These are phyloP conservation scores for Bujurquina vittata DNA, from an alignment of 2,113 vertebrate genomes.

Conservation along the genomic window DNA sequence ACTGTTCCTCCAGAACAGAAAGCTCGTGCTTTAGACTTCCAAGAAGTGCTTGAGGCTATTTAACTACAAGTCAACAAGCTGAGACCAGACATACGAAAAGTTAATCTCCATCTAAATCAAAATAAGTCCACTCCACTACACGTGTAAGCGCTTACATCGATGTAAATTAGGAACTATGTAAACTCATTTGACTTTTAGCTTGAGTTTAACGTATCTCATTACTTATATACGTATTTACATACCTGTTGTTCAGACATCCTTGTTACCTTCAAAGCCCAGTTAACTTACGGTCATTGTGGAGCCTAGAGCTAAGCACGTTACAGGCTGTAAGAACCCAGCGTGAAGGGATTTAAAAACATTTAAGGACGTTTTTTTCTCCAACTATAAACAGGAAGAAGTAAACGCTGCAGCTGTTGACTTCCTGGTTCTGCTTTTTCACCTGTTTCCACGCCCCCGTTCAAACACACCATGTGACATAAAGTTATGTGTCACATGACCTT, in stretches of 20 bases:
- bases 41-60: neutral
- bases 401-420: constrained; percentile 69
- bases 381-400: neutral
- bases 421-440: constrained; percentile 47
- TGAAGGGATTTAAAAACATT: neutral
- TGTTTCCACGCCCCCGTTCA: constrained; percentile 43
- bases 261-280: neutral
- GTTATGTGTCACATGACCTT: constrained; percentile 10
- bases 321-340: neutral
- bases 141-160: neutral
- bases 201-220: neutral
- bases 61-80: neutral
- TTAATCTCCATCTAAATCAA: neutral
- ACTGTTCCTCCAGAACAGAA: neutral
- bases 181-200: neutral
- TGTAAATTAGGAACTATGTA: neutral
- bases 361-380: neutral
- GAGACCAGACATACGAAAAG: neutral
- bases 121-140: neutral
- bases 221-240: neutral
- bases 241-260: constrained; percentile 63
- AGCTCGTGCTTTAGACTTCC: neutral
- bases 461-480: neutral
- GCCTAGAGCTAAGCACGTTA: neutral
- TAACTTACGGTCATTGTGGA: neutral